Conservation (phyloP, 1,140 invertebrate species). For the Drosophila pachea region DNA sequence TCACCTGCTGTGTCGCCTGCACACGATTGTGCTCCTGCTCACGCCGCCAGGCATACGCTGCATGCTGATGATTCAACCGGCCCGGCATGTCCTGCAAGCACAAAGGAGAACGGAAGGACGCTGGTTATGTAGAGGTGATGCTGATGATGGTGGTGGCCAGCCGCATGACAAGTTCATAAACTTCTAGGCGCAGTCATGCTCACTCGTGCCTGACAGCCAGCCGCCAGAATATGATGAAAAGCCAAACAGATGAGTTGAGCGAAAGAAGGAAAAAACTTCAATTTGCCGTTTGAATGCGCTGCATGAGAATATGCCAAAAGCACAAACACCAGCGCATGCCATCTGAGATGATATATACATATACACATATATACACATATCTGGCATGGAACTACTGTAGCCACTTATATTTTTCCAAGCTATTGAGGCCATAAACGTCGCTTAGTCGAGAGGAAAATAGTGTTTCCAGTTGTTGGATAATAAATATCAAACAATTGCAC, state of each 20-base stretch:
- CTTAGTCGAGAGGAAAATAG: constrained; percentile 14
- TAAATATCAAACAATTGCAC: constrained; percentile 2
- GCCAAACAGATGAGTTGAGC: neutral
- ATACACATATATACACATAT: no score
- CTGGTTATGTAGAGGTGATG: neutral
- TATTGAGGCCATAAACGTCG: constrained; percentile 17
- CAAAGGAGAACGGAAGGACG: constrained; percentile 42
- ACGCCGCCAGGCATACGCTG: constrained; percentile 59
- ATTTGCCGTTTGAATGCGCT: constrained; percentile 42
- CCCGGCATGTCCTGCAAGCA: constrained; percentile 80
- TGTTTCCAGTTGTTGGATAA: constrained; percentile 3
- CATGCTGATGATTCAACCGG: constrained; percentile 68
- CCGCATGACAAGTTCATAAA: constrained; percentile 84
- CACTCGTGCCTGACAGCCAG: constrained; percentile 32
- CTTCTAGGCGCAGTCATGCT: constrained; percentile 33
- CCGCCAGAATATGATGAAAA: neutral
- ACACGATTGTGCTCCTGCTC: constrained; percentile 67
- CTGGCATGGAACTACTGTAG: no score
- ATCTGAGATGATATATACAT: no score
- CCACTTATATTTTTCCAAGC: constrained; percentile 5
- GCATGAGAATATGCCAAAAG: constrained; percentile 17
- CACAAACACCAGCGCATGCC: neutral
- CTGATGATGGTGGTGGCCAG: constrained; percentile 14
- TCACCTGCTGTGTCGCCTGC: constrained; percentile 64
- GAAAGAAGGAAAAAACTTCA: constrained; percentile 25